A percentile compares a stretch with the other conserved stretches of the same genome.
phyloP scores from a whole-genome alignment of 2,113 vertebrate species.

The Barbus barbus region DNA sequence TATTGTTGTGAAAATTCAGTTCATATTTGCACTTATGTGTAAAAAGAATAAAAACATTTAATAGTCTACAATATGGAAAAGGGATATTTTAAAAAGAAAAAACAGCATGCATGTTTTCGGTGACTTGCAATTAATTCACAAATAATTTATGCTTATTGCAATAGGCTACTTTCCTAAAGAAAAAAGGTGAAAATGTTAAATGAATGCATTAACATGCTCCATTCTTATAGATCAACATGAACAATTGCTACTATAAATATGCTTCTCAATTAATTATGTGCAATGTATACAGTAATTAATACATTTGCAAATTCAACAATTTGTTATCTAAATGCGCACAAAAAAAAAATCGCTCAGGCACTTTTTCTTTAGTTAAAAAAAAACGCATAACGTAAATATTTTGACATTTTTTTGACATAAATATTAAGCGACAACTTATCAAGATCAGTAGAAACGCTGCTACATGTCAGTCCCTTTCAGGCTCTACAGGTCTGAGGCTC shows the following conservation, averaged over 20 bases:
- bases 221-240: background rate
- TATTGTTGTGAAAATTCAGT: background rate
- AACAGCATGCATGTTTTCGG: background rate
- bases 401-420: too few relatives aligned
- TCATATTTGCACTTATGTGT: background rate
- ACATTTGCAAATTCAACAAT: background rate
- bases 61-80: background rate
- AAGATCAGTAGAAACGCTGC: constrained; percentile 4
- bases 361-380: background rate
- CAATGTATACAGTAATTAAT: background rate
- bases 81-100: background rate
- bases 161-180: background rate
- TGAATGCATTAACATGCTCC: background rate
- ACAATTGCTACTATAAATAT: background rate
- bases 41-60: background rate
- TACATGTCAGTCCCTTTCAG: constrained; percentile 2
- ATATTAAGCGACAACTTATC: background rate
- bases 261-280: background rate
- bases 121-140: too few relatives aligned
- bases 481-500: constrained; percentile 41
- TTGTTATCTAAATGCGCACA: background rate
- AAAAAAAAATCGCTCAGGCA: too few relatives aligned
- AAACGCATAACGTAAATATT: too few relatives aligned
- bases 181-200: background rate
- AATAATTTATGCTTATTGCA: background rate